Base-by-base conservation (phyloP, 2,113 vertebrate species). In the Entosphenus tridentatus region DNA sequence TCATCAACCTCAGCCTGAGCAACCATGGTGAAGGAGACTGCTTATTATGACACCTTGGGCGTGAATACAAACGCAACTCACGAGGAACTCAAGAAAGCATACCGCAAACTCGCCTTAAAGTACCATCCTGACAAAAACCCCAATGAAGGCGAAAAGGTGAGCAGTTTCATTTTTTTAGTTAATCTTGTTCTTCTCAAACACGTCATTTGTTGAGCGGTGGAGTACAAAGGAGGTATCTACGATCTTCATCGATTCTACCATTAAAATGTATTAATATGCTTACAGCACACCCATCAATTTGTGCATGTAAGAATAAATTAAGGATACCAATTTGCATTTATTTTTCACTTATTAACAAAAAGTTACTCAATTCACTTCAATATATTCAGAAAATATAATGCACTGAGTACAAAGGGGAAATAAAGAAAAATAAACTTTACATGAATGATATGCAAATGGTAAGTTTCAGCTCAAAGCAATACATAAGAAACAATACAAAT, bases 91-190 rank as follows among this genome's bases (percentile, higher is more conserved):
- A 80, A 80, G 69, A 70, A 78, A 16, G 79, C 77, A 0, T 80
- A 77, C 57, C 72, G 79, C 54, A 76, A 77, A 12, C 71, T 78
- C 72, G 79, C 79, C 0, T 72, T 80, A 72, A 75, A 76, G 54
- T 80, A 78, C 75, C 79, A 79, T 58, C 79, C 79, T 0, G 79
- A 80, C 73, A 79, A 79, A 73, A 80, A 80, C 73, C 79, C 78
- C 73, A 76, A 72, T 2, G 74, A 78, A 68, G 79, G 78, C 5
- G 79, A 79, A 58, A 70, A 77, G 75, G 79, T 79, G 70, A 2
- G 77, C 72, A 10, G 62, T 65, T 21, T 65, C 10, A 18, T 65
- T 10, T 65, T 1, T 65, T 9, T n/a, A 65, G n/a, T 65, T n/a
- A 1, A 39, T 39, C 39, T 39, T 39, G 39, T 39, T 39, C 39